phyloP scores from a whole-genome alignment of 1,140 invertebrate species.

The Drosophila sturtevanti region DNA sequence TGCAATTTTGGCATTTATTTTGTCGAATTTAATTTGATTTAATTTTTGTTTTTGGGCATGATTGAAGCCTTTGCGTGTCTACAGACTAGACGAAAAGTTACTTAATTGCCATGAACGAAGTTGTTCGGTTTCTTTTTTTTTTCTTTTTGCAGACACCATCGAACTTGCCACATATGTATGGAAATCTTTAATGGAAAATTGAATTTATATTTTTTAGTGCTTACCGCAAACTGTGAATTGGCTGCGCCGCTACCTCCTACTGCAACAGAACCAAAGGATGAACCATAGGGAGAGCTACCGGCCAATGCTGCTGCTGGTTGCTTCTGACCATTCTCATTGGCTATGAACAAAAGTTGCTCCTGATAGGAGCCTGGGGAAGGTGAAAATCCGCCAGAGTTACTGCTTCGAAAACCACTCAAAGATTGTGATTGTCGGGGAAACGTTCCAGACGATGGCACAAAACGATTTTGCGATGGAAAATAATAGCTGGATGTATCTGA shows the following conservation, averaged over 20 bases:
- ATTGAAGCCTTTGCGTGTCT: conserved; percentile 56
- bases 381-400: conserved; percentile 42
- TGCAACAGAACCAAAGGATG: conserved; percentile 41
- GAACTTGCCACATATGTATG: conserved; percentile 39
- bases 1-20: conserved; percentile 46
- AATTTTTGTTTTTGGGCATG: conserved; percentile 54
- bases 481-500: conserved; percentile 74
- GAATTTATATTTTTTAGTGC: conserved; percentile 44
- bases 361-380: conserved; percentile 75
- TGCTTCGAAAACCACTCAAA: conserved; percentile 37
- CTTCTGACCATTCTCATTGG: conserved; percentile 65
- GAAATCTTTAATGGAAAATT: conserved; percentile 45
- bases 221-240: conserved; percentile 72
- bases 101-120: conserved; percentile 57
- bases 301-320: conserved; percentile 34
- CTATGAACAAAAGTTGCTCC: conserved; percentile 75
- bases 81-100: conserved; percentile 36
- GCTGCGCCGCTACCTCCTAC: background rate
- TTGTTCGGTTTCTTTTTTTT: conserved; percentile 12
- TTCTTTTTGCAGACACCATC: background rate
- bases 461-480: conserved; percentile 76
- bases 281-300: conserved; percentile 51
- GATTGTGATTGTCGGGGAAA: conserved; percentile 55
- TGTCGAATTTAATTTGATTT: conserved; percentile 65
- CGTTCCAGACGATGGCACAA: conserved; percentile 72